phyloP scores from a whole-genome alignment of 2,113 vertebrate species.

The Mionectes macconnelli region DNA sequence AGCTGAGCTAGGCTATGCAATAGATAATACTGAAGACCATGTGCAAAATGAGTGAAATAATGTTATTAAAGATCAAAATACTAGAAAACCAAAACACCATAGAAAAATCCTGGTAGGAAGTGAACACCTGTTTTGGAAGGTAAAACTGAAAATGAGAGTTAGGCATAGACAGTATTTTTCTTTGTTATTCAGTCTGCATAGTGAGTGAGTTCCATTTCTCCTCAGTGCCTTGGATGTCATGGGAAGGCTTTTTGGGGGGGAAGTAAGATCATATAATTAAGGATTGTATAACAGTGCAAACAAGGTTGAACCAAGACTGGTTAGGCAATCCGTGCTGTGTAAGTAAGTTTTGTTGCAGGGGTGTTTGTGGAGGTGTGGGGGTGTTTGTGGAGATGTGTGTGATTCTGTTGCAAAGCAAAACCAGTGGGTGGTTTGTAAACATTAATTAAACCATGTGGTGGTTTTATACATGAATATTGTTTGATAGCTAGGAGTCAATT shows the following conservation, averaged over 20 bases:
- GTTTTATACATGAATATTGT: neutral
- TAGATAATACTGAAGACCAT: neutral
- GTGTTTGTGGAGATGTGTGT: neutral
- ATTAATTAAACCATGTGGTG: neutral
- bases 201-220: neutral
- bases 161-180: neutral
- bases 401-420: neutral
- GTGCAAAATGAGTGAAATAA: neutral
- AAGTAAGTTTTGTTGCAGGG: neutral
- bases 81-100: neutral
- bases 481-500: neutral
- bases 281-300: rapidly evolving
- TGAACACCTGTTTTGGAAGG: neutral
- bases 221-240: neutral
- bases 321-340: neutral
- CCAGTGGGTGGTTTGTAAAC: neutral
- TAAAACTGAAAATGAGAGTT: neutral
- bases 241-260: neutral
- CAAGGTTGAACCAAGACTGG: neutral
- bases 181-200: neutral
- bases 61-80: neutral
- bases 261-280: neutral
- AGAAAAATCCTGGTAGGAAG: neutral
- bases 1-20: neutral
- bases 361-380: neutral